These are phyloP conservation scores for Lepas anatifera DNA, from an alignment of 2,888 invertebrate genomes.

Conservation along the genomic window DNA sequence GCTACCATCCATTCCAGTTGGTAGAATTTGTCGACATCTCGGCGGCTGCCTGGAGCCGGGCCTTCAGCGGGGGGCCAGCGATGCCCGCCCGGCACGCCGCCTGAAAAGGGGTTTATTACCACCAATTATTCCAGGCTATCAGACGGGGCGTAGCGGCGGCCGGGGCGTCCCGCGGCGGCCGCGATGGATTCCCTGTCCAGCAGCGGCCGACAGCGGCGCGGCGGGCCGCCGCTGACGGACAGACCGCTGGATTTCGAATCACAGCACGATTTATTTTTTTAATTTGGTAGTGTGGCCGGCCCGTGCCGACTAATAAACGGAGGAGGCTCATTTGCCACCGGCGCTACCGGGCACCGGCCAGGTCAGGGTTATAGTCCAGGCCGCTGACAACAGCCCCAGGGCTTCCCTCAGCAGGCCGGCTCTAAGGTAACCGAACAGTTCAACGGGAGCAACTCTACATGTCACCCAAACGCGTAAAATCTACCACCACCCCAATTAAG, in stretches of 20 bases:
- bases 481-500: no score
- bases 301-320: not conserved
- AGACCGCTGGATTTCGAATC: not conserved
- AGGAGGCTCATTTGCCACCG: not conserved
- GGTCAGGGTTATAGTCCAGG: no score
- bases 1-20: not conserved
- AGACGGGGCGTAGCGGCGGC: not conserved
- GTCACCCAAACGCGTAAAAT: no score
- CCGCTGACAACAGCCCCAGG: no score
- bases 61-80: not conserved
- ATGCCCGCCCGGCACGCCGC: not conserved
- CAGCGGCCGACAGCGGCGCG: not conserved
- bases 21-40: slow-evolving; percentile 6
- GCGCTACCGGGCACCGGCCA: not conserved
- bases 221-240: not conserved
- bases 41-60: not conserved
- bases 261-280: not conserved
- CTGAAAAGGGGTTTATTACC: slow-evolving; percentile 9
- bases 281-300: not conserved
- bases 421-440: no score
- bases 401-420: no score
- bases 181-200: not conserved
- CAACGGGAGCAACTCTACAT: no score
- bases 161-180: not conserved
- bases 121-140: not conserved